Percentiles rank a stretch among this genome's conserved stretches.
Conservation (phyloP, 2,797 vertebrate species). For the Pygocentrus nattereri region DNA sequence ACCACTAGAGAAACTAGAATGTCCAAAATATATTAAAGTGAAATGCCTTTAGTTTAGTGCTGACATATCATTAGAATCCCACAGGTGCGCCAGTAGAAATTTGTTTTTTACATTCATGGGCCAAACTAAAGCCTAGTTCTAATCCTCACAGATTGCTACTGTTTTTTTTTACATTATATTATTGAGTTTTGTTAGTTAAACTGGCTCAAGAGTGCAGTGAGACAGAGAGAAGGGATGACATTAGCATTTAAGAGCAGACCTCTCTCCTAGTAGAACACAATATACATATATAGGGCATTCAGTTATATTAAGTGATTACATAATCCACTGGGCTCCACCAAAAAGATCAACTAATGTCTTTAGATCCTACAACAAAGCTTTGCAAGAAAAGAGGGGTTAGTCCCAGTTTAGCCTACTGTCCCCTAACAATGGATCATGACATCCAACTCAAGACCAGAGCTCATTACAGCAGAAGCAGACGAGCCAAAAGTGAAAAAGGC, state of each 20-base stretch:
- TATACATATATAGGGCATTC: background rate
- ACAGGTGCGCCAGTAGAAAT: no score
- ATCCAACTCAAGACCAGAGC: background rate
- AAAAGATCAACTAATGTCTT: background rate
- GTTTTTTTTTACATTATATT: no score
- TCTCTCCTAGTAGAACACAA: background rate
- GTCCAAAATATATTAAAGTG: no score
- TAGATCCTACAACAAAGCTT: background rate
- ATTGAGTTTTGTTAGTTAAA: background rate
- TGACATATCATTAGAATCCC: no score
- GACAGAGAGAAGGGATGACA: background rate
- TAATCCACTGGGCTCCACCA: background rate
- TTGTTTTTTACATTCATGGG: no score
- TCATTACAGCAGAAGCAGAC: background rate
- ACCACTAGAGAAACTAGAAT: no score
- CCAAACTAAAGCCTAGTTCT: no score
- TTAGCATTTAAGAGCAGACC: background rate
- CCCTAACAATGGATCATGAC: slow-evolving; percentile 1
- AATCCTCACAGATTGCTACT: no score
- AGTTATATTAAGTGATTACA: background rate
- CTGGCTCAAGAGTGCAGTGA: background rate
- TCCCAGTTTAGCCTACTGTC: slow-evolving; percentile 4
- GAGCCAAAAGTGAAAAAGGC: background rate
- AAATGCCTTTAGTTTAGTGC: no score
- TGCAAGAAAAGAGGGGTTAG: background rate